phyloP scores from a whole-genome alignment of 2,113 vertebrate species.

The Prinia subflava region DNA sequence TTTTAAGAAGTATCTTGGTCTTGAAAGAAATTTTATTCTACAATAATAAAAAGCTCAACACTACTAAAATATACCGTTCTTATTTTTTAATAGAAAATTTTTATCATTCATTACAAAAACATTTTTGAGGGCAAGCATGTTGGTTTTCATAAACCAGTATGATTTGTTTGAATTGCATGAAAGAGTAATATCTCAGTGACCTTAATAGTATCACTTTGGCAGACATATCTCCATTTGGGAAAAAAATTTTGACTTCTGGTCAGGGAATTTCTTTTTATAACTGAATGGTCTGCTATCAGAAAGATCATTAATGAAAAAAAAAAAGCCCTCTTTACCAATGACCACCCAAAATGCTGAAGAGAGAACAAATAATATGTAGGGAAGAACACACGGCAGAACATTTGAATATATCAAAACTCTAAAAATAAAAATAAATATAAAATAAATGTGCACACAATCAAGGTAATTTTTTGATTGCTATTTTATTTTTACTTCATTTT shows the following conservation, averaged over 20 bases:
- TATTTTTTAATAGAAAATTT: background rate
- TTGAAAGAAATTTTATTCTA: background rate
- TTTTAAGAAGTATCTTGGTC: background rate
- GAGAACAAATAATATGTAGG: background rate
- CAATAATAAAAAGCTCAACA: background rate
- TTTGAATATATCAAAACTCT: background rate
- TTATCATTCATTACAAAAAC: background rate
- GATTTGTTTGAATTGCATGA: background rate
- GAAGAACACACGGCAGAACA: background rate
- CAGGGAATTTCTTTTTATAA: background rate
- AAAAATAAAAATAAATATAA: background rate
- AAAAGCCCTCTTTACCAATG: background rate
- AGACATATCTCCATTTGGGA: background rate
- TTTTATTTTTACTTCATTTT: background rate
- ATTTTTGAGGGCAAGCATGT: background rate
- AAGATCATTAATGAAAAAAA: background rate
- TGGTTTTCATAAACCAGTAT: background rate
- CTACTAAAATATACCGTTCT: background rate
- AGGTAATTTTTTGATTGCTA: background rate
- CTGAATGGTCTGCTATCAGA: background rate
- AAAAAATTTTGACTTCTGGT: background rate
- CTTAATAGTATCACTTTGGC: background rate
- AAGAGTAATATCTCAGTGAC: background rate
- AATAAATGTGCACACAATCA: accelerated
- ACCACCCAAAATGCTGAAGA: background rate